phyloP scores from a whole-genome alignment of 2,113 vertebrate genomes.

The Daboia siamensis region DNA sequence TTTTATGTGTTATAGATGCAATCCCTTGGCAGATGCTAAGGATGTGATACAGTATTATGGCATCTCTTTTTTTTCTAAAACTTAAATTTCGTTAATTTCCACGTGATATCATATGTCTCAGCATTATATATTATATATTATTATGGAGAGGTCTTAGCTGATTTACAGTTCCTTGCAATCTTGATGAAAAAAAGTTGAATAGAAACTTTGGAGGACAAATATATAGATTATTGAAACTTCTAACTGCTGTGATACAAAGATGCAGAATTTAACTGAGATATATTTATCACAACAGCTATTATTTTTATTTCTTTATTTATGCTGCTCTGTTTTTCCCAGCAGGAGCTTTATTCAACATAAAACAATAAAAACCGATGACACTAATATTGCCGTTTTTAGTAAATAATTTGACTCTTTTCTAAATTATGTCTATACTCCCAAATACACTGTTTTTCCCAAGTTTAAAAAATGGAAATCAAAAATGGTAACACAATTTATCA shows the following conservation, averaged over 20 bases:
- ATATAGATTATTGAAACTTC: neutral
- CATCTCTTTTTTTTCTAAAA: neutral
- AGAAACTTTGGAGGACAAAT: neutral
- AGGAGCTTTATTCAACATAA: neutral
- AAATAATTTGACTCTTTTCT: neutral
- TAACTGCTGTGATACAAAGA: neutral
- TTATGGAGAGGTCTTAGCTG: neutral
- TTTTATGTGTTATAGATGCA: neutral
- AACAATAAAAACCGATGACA: neutral
- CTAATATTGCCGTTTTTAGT: neutral
- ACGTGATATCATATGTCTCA: neutral
- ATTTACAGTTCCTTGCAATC: neutral
- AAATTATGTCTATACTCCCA: neutral
- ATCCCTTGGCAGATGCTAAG: neutral
- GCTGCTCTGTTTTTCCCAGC: neutral
- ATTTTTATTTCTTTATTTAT: neutral
- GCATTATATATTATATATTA: neutral
- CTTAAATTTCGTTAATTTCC: neutral
- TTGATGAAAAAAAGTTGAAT: neutral
- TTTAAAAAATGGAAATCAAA: neutral
- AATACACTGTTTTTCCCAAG: neutral
- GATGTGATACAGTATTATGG: neutral
- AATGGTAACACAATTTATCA: neutral
- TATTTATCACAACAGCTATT: neutral
- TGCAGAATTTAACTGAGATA: neutral